These are phyloP conservation scores for Bubo bubo DNA, from an alignment of 2,113 vertebrate genomes.

Conservation along the genomic window DNA sequence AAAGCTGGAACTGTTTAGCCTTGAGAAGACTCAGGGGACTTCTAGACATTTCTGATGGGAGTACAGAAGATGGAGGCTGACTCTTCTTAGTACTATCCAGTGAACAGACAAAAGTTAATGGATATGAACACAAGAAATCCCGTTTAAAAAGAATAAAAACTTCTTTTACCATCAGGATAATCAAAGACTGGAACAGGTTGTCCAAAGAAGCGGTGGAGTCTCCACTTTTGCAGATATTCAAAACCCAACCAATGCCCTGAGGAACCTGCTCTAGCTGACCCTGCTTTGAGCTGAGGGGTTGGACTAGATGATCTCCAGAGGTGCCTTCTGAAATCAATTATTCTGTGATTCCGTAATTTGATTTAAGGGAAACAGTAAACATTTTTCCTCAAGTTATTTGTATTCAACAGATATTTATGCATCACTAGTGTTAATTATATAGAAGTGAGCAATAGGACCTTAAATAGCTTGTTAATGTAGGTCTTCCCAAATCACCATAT, in stretches of 20 bases:
- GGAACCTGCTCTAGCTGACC: not conserved
- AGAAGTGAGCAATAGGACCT: not conserved
- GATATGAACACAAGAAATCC: not conserved
- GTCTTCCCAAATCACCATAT: not conserved
- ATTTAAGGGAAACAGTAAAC: not conserved
- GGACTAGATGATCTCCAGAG: not conserved
- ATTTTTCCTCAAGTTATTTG: not conserved
- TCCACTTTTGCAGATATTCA: not conserved
- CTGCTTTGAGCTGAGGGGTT: not conserved
- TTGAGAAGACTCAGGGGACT: not conserved
- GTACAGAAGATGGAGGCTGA: not conserved
- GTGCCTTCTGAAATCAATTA: not conserved
- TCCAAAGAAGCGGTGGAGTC: not conserved
- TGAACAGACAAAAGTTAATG: not conserved
- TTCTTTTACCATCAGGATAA: not conserved
- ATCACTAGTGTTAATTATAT: not conserved
- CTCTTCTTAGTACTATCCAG: not conserved
- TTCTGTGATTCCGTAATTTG: not conserved
- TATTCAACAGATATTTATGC: not conserved
- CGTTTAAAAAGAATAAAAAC: not conserved
- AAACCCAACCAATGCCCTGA: not conserved
- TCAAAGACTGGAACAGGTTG: not conserved
- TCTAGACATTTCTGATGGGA: not conserved
- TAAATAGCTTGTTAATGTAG: not conserved
- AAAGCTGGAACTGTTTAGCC: not conserved